These are phyloP conservation scores for Xiphias gladius DNA, from an alignment of 2,113 vertebrate genomes.

Conservation along the genomic window DNA sequence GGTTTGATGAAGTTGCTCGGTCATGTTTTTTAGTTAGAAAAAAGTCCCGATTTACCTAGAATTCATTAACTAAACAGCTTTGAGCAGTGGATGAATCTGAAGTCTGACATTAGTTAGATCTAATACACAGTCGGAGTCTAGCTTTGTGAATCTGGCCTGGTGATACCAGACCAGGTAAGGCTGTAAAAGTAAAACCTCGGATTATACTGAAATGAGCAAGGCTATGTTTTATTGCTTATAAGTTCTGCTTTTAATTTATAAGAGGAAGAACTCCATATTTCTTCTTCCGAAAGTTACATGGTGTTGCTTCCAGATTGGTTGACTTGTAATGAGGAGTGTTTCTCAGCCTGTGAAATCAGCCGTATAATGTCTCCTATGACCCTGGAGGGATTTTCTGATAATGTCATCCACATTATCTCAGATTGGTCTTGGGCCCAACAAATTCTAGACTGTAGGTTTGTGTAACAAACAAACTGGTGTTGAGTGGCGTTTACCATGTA, in stretches of 20 bases:
- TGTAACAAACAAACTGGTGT: not conserved
- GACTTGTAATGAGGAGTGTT: not conserved
- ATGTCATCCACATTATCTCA: not conserved
- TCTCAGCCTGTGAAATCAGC: not conserved
- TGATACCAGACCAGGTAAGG: not conserved
- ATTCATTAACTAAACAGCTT: too few relatives aligned
- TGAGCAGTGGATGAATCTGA: too few relatives aligned
- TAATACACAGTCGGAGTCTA: too few relatives aligned
- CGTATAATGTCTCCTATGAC: not conserved
- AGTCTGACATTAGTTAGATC: too few relatives aligned
- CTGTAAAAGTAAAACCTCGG: not conserved
- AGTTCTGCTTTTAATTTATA: not conserved
- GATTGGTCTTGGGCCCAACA: not conserved
- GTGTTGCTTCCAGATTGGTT: not conserved
- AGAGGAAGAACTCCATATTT: not conserved
- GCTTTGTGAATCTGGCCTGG: too few relatives aligned
- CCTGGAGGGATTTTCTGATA: not conserved
- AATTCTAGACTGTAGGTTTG: not conserved
- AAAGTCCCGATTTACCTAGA: too few relatives aligned
- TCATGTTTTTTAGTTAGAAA: too few relatives aligned
- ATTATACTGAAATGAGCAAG: too few relatives aligned
- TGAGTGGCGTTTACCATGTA: not conserved
- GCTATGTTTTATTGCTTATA: not conserved
- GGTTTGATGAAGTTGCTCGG: too few relatives aligned
- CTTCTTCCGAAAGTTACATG: too few relatives aligned